Conservation (phyloP, 2,888 invertebrate species). For the Erannis defoliaria region DNA sequence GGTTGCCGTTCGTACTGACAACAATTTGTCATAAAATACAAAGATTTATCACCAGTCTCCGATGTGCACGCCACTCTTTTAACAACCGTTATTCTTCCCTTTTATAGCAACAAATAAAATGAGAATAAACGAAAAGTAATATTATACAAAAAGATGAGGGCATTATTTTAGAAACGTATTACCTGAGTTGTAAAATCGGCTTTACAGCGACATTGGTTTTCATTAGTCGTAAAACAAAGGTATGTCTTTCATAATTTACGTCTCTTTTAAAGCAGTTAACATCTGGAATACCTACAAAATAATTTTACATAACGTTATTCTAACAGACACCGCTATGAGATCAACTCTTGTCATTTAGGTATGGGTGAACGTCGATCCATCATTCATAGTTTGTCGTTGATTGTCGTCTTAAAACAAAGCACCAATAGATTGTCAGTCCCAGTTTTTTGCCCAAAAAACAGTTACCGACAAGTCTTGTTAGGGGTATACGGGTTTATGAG, state of each 20-base stretch:
- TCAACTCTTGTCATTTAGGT: too few relatives aligned
- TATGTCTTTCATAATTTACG: slow-evolving; percentile 25
- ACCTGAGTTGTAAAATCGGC: slow-evolving; percentile 61
- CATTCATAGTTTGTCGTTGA: too few relatives aligned
- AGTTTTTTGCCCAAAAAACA: too few relatives aligned
- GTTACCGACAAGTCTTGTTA: too few relatives aligned
- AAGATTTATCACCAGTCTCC: slow-evolving; percentile 79
- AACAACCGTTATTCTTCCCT: slow-evolving; percentile 81
- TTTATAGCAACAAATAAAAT: slow-evolving; percentile 83
- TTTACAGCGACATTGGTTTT: slow-evolving; percentile 61
- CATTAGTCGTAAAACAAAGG: slow-evolving; percentile 48
- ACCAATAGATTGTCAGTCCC: too few relatives aligned
- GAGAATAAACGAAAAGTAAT: slow-evolving; percentile 77
- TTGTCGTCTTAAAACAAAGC: too few relatives aligned
- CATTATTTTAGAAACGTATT: slow-evolving; percentile 69
- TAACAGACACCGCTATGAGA: too few relatives aligned
- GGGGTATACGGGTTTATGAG: too few relatives aligned
- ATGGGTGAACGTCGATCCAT: too few relatives aligned
- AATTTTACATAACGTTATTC: not conserved
- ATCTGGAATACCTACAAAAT: slow-evolving; percentile 8
- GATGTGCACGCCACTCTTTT: slow-evolving; percentile 74
- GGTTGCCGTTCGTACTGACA: slow-evolving; percentile 73
- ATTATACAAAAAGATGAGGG: slow-evolving; percentile 73
- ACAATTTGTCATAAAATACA: slow-evolving; percentile 87
- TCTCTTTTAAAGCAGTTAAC: slow-evolving; percentile 9